A percentile compares a stretch with the other conserved stretches of the same genome.
Conservation (phyloP, 2,888 invertebrate genomes). For the Nymphalis urticae region DNA sequence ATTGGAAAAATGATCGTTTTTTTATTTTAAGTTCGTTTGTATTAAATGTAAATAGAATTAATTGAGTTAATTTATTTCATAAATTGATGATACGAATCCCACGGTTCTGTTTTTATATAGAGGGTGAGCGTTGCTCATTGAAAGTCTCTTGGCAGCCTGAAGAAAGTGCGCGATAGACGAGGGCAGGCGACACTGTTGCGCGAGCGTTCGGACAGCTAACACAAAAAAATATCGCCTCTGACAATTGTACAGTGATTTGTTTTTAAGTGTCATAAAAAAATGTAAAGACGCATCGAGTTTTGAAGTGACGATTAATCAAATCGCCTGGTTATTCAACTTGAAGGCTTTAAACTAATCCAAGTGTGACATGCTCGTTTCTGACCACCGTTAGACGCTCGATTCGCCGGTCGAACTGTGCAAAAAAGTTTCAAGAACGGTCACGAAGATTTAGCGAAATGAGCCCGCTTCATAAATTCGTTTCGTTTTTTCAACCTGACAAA, state of each 20-base stretch:
- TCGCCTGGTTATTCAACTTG: slow-evolving; percentile 43
- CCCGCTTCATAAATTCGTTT: slow-evolving; percentile 83
- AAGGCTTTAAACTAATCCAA: slow-evolving; percentile 30
- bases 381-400: slow-evolving; percentile 27
- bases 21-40: neutral
- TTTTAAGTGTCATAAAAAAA: slow-evolving; percentile 30
- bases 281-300: slow-evolving; percentile 22
- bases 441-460: slow-evolving; percentile 67
- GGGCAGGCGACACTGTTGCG: slow-evolving; percentile 54
- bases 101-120: slow-evolving; percentile 9
- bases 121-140: slow-evolving; percentile 52
- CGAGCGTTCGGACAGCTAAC: slow-evolving; percentile 50
- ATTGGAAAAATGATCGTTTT: too few species aligned
- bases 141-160: slow-evolving; percentile 56
- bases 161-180: slow-evolving; percentile 56
- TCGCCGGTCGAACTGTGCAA: slow-evolving; percentile 27
- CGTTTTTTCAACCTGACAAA: slow-evolving; percentile 82
- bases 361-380: slow-evolving; percentile 35
- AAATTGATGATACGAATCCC: slow-evolving; percentile 1
- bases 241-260: slow-evolving; percentile 23
- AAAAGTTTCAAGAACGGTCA: slow-evolving; percentile 17
- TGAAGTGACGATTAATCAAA: slow-evolving; percentile 33
- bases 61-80: neutral
- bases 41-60: neutral
- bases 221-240: slow-evolving; percentile 49